phyloP scores from a whole-genome alignment of 2,797 vertebrate species.

The Cossypha niveicapilla region DNA sequence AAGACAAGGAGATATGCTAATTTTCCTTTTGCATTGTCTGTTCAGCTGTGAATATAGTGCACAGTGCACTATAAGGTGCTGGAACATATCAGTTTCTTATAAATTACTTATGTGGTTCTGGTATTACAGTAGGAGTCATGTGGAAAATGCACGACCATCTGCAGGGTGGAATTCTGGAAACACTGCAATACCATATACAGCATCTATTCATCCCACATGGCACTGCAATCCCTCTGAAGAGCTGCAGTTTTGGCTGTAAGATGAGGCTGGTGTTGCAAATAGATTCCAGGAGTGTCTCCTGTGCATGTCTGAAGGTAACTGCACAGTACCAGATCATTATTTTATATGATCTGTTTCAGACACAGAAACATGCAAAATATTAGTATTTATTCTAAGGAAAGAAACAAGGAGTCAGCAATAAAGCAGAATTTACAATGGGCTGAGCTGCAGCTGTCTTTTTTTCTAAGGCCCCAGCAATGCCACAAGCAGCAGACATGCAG shows the following conservation, averaged over 20 bases:
- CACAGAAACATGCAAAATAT: background rate
- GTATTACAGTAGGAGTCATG: slow-evolving; percentile 16
- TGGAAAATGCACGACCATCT: background rate
- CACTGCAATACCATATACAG: background rate
- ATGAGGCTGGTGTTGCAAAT: background rate
- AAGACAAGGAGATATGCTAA: background rate
- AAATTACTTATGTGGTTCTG: slow-evolving; percentile 35
- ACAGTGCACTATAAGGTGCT: background rate
- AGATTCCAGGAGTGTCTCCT: background rate
- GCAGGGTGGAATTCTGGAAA: background rate
- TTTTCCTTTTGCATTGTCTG: background rate
- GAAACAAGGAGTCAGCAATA: background rate
- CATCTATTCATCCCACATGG: background rate
- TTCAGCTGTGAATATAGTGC: background rate
- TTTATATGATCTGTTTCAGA: background rate
- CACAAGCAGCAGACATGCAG: background rate
- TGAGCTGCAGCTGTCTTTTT: background rate
- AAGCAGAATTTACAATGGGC: background rate
- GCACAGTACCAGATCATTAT: background rate
- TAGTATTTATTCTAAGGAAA: background rate
- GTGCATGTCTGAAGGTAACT: background rate
- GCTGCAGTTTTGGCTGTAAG: background rate
- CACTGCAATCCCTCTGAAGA: background rate
- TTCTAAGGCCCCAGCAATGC: background rate
- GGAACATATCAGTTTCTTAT: slow-evolving; percentile 25